Base-by-base conservation (phyloP, 2,113 vertebrate species). In the Hippolais icterina region DNA sequence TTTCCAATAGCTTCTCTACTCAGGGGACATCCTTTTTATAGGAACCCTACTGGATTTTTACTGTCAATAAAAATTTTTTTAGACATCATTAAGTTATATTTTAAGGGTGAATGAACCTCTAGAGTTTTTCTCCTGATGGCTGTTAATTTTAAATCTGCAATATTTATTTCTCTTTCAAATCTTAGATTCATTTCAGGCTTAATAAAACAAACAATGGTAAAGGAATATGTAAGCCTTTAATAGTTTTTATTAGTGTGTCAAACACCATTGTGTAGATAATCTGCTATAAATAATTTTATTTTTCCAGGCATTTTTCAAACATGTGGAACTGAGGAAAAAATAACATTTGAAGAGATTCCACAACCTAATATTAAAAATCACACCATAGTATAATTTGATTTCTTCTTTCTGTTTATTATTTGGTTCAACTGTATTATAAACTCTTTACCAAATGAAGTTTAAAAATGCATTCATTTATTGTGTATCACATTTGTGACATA, bases 1-100 rank as follows among this genome's bases (percentile, higher is more conserved):
- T 94, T 79, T 97, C 90, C 89, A 96, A 94, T 82, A 92, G 59
- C 72, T 96, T 96, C 64, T 76, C 87, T 83, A 50, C 78, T 71
- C 89, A 53, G 72, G 83, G 37, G 57, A 85, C 31, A 47, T 5
- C 46, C 75, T 96, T 90, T 96, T 91, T 87, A 88, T 96, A 92
- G 87, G 65, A 92, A 95, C 22, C 46, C 21, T 52, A 91, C 91
- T 69, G 44, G 69, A 86, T 88, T 85, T 97, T 93, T 96, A 57
- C 52, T 82, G 20, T 94, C 54, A 13, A 76, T 82, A 96, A 87
- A 85, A 72, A 8, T 39, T 7, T 74, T 86, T 84, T 88, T 80
- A 91, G 68, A 92, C 46, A 89, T 86, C 76, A 95, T 93, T 97
- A 94, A 96, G 19, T 59, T 93, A 76, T 70, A 49, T 83, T 92